Evolutionary conservation across 2,888 invertebrate genomes (phyloP).

Genomic region (Sphaerophoria taeniata): DNA sequence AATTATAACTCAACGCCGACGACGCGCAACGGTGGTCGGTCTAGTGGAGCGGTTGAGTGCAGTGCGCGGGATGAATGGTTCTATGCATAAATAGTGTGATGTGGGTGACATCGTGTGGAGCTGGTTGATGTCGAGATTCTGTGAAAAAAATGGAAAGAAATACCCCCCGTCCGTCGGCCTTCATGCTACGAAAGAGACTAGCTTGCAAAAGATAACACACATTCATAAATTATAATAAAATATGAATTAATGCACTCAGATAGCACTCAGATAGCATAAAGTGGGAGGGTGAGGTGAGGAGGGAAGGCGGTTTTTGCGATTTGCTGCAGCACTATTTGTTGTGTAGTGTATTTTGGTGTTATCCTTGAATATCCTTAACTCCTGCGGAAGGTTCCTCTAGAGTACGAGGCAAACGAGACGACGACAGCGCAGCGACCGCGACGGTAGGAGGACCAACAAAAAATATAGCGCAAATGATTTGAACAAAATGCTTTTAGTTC

Average conservation of each 20-base stretch:
- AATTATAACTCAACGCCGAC: constrained; percentile 25
- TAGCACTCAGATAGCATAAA: constrained; percentile 27
- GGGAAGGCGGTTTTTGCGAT: neutral
- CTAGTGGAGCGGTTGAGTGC: neutral
- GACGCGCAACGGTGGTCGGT: too few relatives aligned
- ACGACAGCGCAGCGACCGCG: constrained; percentile 11
- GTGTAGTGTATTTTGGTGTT: constrained; percentile 28
- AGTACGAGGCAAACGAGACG: constrained; percentile 14
- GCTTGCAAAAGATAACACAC: constrained; percentile 70
- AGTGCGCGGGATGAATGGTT: constrained; percentile 36
- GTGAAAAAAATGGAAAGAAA: constrained; percentile 33
- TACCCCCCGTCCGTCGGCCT: neutral
- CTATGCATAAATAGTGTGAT: constrained; percentile 57
- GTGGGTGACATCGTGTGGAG: neutral
- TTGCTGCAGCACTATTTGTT: neutral
- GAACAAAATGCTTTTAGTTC: constrained; percentile 48
- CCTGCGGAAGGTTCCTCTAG: neutral
- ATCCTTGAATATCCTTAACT: constrained; percentile 62
- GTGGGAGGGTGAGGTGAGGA: constrained; percentile 23
- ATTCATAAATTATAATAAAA: constrained; percentile 75
- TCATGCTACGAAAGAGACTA: constrained; percentile 35
- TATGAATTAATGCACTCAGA: constrained; percentile 74
- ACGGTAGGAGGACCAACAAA: neutral
- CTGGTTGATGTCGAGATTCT: constrained; percentile 24
- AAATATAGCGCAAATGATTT: constrained; percentile 24